phyloP scores from a whole-genome alignment of 2,888 invertebrate genomes.

The Beris morrisii region DNA sequence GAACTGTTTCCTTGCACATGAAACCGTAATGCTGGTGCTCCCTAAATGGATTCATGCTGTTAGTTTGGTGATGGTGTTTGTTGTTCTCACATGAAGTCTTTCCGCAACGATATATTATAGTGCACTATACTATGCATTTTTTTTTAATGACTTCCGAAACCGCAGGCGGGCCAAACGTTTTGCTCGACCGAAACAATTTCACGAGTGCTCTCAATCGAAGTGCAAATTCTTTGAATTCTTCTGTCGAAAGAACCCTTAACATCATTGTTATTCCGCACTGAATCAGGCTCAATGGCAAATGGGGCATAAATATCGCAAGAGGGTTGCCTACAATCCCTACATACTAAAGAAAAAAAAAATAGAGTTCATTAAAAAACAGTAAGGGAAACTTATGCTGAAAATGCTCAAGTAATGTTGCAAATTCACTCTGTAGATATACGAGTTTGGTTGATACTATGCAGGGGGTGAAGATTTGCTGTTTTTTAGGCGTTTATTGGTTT shows the following conservation, averaged over 20 bases:
- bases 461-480: slow-evolving; percentile 26
- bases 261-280: slow-evolving; percentile 25
- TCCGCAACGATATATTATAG: too few species aligned
- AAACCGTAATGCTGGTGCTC: too few species aligned
- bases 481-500: slow-evolving; percentile 30
- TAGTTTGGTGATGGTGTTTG: too few species aligned
- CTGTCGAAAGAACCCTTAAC: slow-evolving; percentile 19
- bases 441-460: slow-evolving; percentile 1
- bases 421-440: slow-evolving; percentile 16
- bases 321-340: slow-evolving; percentile 18
- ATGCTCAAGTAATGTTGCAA: slow-evolving; percentile 34
- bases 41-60: too few species aligned
- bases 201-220: neutral
- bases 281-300: slow-evolving; percentile 36
- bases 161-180: slow-evolving; percentile 38
- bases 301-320: slow-evolving; percentile 30
- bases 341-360: too few species aligned
- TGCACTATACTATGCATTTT: slow-evolving; percentile 1
- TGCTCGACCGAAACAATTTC: neutral
- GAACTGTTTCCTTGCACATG: too few species aligned
- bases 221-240: slow-evolving; percentile 10
- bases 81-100: too few species aligned
- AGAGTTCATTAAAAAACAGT: slow-evolving; percentile 37
- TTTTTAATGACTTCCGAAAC: slow-evolving; percentile 42
- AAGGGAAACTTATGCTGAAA: slow-evolving; percentile 38